Percentiles rank a stretch among this genome's conserved stretches.
phyloP scores from a whole-genome alignment of 2,113 vertebrate genomes.

The Lepus europaeus region DNA sequence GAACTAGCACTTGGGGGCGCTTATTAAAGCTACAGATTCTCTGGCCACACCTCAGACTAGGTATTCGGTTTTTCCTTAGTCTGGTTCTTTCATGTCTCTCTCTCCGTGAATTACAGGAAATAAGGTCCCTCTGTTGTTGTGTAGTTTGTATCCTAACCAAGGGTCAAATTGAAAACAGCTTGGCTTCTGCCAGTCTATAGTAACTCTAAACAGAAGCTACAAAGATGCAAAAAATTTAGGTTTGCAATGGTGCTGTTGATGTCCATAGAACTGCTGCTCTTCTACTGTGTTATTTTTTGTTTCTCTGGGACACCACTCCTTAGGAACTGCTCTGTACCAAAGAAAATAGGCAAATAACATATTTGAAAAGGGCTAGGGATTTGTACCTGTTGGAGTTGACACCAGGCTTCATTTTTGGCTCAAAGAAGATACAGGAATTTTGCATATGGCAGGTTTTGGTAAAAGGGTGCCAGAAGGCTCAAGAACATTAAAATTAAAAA shows the following conservation, averaged over 20 bases:
- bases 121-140: neutral
- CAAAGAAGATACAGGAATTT: constrained; percentile 19
- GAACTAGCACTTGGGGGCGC: neutral
- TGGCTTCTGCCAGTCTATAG: neutral
- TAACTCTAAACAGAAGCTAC: neutral
- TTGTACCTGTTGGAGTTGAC: neutral
- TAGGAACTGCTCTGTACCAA: neutral
- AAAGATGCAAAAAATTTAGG: neutral
- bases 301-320: neutral
- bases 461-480: constrained; percentile 44
- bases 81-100: neutral
- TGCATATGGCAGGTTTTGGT: constrained; percentile 26
- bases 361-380: neutral
- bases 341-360: neutral
- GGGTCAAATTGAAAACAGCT: neutral
- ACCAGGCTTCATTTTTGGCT: constrained; percentile 51
- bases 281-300: neutral
- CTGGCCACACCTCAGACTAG: neutral
- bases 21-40: neutral
- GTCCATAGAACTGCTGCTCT: neutral
- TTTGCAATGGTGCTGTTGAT: neutral
- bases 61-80: constrained; percentile 3
- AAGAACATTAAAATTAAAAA: constrained; percentile 73
- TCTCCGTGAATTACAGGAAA: constrained; percentile 51
- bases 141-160: constrained; percentile 6